Conservation (phyloP, 2,797 vertebrate species). For the Dermochelys coriacea region DNA sequence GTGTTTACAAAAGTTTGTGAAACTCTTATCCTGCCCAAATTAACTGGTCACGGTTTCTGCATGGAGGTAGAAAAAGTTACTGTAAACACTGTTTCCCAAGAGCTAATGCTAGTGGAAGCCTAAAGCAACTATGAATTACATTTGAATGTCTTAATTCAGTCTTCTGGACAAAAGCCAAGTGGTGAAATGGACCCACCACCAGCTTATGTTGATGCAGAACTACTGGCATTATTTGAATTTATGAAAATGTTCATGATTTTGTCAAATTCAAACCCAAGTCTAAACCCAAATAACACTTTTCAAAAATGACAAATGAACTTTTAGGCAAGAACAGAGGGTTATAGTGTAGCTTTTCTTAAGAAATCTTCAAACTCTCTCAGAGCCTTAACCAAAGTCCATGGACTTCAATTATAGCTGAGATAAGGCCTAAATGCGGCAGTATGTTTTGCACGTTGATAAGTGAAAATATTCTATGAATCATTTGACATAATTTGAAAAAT, state of each 20-base stretch:
- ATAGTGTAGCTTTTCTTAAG: neutral
- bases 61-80: conserved; percentile 43
- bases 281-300: neutral
- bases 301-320: neutral
- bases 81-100: conserved; percentile 44
- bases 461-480: neutral
- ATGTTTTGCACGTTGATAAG: neutral
- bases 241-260: neutral
- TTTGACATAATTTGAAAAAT: neutral
- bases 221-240: conserved; percentile 14
- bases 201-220: conserved; percentile 25
- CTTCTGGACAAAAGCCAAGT: conserved; percentile 42
- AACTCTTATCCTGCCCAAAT: conserved; percentile 31
- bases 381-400: neutral
- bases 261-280: neutral
- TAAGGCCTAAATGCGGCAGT: neutral
- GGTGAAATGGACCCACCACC: conserved; percentile 48
- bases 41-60: conserved; percentile 45
- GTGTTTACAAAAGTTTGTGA: conserved; percentile 37
- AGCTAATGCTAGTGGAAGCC: conserved; percentile 38
- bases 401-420: neutral
- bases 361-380: neutral
- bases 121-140: conserved; percentile 17
- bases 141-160: conserved; percentile 27
- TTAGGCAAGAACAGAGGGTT: neutral